Evolutionary conservation across 2,113 vertebrate species (phyloP).

Genomic region (Lepus americanus): DNA sequence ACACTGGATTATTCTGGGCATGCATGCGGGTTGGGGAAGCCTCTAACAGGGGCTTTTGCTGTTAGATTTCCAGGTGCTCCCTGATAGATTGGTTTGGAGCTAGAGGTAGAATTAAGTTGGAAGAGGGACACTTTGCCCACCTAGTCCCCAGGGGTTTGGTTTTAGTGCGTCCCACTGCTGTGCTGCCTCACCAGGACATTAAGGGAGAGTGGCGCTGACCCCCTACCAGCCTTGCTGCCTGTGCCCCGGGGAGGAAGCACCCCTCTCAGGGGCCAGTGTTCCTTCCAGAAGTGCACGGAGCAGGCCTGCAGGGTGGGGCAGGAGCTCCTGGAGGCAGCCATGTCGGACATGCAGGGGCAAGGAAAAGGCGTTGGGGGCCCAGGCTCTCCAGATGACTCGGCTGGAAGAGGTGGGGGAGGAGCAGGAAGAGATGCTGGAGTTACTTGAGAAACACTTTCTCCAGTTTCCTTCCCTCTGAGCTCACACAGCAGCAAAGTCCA

Average conservation of each 20-base stretch:
- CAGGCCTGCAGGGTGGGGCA: too few relatives aligned
- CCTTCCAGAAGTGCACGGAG: background rate
- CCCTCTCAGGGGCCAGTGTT: background rate
- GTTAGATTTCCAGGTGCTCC: too few relatives aligned
- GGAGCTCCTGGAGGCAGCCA: background rate
- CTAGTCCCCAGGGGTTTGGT: too few relatives aligned
- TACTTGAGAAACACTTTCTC: background rate
- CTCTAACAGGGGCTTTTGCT: too few relatives aligned
- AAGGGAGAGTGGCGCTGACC: background rate
- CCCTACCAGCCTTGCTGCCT: too few relatives aligned
- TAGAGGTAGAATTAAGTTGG: too few relatives aligned
- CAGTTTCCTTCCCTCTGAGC: background rate
- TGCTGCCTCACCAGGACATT: background rate
- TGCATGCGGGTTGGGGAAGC: too few relatives aligned
- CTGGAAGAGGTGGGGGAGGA: background rate
- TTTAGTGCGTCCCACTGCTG: too few relatives aligned
- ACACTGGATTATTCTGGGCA: too few relatives aligned
- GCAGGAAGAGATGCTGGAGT: background rate
- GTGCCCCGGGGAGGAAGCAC: background rate
- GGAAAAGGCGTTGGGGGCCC: too few relatives aligned
- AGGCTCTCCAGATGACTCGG: background rate
- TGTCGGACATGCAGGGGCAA: accelerated
- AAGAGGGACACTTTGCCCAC: too few relatives aligned
- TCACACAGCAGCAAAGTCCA: background rate
- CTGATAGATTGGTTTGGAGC: too few relatives aligned